These are phyloP conservation scores for Ailurus styani DNA, from an alignment of 2,113 vertebrate genomes.

Conservation along the genomic window DNA sequence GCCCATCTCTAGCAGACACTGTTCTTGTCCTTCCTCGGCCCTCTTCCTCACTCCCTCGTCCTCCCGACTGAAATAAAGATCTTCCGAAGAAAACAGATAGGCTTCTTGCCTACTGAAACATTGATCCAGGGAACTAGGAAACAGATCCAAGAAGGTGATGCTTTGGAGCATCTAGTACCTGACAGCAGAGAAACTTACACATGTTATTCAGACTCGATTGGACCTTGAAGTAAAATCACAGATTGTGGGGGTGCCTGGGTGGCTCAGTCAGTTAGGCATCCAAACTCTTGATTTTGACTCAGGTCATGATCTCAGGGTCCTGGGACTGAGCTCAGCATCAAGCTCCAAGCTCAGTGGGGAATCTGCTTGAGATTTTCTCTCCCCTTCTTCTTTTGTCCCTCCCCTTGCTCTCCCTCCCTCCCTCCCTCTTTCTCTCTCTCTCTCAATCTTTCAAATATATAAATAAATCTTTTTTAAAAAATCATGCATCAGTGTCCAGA, in stretches of 20 bases:
- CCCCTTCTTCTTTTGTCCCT: not conserved
- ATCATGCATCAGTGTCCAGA: not conserved
- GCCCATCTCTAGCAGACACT: not conserved
- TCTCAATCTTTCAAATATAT: not conserved
- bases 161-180: not conserved
- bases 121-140: not conserved
- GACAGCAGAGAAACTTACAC: not conserved
- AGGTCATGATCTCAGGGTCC: not conserved
- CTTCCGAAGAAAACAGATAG: not conserved
- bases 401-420: not conserved
- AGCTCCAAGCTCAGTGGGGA: not conserved
- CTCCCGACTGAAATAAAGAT: not conserved
- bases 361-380: not conserved
- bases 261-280: not conserved
- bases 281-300: not conserved
- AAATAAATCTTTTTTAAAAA: not conserved
- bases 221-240: not conserved
- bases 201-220: not conserved
- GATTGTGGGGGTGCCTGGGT: not conserved
- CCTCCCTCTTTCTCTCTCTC: not conserved
- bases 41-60: not conserved
- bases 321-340: not conserved
- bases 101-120: not conserved
- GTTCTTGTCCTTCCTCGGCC: constrained; percentile 34
- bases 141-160: not conserved